phyloP scores from a whole-genome alignment of 2,888 invertebrate species.

The Apomyelois bistriatella region DNA sequence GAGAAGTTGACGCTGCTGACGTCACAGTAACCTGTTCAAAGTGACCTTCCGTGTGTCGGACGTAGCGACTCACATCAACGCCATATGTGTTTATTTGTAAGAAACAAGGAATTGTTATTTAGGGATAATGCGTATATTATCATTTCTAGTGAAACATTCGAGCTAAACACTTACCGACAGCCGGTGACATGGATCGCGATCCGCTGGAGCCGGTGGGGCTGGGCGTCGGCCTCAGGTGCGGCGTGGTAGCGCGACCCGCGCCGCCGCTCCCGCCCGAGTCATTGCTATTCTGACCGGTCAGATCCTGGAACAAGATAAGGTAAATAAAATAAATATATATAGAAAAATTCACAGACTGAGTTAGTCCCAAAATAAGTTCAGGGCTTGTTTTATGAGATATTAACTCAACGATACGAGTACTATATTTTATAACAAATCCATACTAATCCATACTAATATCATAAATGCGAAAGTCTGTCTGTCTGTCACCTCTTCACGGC shows the following conservation, averaged over 20 bases:
- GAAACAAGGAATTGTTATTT: conserved; percentile 2
- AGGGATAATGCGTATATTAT: conserved; percentile 4
- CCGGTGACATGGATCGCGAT: conserved; percentile 98
- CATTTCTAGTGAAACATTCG: conserved; percentile 16
- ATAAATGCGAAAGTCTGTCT: too few relatives aligned
- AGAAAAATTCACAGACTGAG: too few relatives aligned
- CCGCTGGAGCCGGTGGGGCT: conserved; percentile 96
- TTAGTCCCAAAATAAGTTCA: too few relatives aligned
- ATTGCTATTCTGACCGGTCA: conserved; percentile 92
- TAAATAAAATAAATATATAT: neutral
- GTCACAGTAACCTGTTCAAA: conserved; percentile 64
- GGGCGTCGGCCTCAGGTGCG: conserved; percentile 91
- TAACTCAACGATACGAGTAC: too few relatives aligned
- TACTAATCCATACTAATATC: too few relatives aligned
- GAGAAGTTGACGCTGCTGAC: conserved; percentile 95
- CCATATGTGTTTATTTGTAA: conserved; percentile 4
- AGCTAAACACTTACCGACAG: conserved; percentile 89
- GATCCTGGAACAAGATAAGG: conserved; percentile 82
- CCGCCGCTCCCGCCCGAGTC: conserved; percentile 90
- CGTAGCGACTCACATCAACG: neutral
- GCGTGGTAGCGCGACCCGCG: conserved; percentile 80
- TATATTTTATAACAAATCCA: too few relatives aligned
- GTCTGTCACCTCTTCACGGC: too few relatives aligned
- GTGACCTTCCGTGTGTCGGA: neutral
- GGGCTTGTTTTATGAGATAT: too few relatives aligned